Conservation (phyloP, 2,797 vertebrate genomes). For the Falco concolor region DNA sequence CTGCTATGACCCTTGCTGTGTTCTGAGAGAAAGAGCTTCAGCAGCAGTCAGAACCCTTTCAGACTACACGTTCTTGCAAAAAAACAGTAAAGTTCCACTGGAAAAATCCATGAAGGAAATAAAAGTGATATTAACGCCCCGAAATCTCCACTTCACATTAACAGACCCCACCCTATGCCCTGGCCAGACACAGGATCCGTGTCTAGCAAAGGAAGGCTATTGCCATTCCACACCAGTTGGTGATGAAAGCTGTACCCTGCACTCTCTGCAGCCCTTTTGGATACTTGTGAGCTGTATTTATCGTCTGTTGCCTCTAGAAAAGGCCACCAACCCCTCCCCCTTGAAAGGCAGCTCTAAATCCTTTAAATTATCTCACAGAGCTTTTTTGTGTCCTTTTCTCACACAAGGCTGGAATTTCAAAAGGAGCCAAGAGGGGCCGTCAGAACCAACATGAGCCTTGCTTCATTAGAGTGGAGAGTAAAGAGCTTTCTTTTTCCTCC, state of each 20-base stretch:
- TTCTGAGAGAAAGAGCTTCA: not conserved
- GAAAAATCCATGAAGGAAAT: not conserved
- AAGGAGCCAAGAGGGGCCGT: constrained; percentile 17
- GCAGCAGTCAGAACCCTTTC: not conserved
- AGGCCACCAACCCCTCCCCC: constrained; percentile 12
- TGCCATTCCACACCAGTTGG: not conserved
- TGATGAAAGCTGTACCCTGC: not conserved
- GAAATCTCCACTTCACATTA: not conserved
- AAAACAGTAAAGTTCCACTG: not conserved
- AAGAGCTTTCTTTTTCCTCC: constrained; percentile 23
- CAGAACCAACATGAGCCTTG: constrained; percentile 34
- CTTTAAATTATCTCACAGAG: constrained; percentile 55
- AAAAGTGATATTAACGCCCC: not conserved
- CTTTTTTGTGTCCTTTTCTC: constrained; percentile 55
- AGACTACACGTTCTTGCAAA: not conserved
- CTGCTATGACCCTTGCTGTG: too few species aligned
- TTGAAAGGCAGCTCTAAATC: constrained; percentile 49
- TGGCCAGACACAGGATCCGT: not conserved
- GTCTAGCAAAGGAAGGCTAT: not conserved
- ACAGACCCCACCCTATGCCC: not conserved
- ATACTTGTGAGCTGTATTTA: constrained; percentile 2
- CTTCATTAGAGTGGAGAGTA: constrained; percentile 30
- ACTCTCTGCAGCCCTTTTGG: constrained; percentile 7
- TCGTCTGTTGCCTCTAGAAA: constrained; percentile 8
- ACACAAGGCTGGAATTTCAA: constrained; percentile 57